A percentile compares a stretch with the other conserved stretches of the same genome.
Conservation (phyloP, 2,113 vertebrate genomes). For the Leucoraja erinaceus region DNA sequence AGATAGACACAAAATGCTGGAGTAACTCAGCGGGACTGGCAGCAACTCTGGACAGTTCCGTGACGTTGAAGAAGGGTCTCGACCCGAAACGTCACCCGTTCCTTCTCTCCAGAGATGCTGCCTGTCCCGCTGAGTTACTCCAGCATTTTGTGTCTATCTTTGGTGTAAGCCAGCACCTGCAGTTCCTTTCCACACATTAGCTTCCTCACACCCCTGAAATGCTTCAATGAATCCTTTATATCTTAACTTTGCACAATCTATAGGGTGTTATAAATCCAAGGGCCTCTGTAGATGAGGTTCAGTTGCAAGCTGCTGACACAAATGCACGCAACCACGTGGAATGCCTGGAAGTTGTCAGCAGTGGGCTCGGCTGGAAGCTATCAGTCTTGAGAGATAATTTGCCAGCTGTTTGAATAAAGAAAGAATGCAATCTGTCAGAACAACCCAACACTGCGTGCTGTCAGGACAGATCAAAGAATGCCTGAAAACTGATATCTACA, state of each 20-base stretch:
- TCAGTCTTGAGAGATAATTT: not conserved
- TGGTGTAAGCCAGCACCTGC: no score
- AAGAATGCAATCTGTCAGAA: constrained; percentile 33
- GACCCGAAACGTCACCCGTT: no score
- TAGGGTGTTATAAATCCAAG: not conserved
- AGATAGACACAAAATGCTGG: no score
- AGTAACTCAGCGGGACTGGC: no score
- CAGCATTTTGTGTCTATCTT: no score
- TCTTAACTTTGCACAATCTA: not conserved
- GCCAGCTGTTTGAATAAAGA: constrained; percentile 15
- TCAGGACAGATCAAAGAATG: not conserved
- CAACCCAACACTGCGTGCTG: not conserved
- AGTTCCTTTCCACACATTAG: not conserved
- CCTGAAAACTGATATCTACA: not conserved
- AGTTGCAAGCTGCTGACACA: constrained; percentile 25
- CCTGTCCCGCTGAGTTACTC: no score
- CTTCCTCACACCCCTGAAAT: not conserved
- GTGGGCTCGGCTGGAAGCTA: not conserved
- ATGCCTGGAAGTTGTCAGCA: constrained; percentile 25
- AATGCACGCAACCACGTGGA: not conserved
- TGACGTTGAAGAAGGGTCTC: no score
- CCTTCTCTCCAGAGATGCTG: no score
- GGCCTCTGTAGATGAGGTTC: not conserved
- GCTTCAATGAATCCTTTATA: not conserved
- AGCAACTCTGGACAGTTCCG: no score